Evolutionary conservation across 2,113 vertebrate species (phyloP).

Genomic region (Pelmatolapia mariae): DNA sequence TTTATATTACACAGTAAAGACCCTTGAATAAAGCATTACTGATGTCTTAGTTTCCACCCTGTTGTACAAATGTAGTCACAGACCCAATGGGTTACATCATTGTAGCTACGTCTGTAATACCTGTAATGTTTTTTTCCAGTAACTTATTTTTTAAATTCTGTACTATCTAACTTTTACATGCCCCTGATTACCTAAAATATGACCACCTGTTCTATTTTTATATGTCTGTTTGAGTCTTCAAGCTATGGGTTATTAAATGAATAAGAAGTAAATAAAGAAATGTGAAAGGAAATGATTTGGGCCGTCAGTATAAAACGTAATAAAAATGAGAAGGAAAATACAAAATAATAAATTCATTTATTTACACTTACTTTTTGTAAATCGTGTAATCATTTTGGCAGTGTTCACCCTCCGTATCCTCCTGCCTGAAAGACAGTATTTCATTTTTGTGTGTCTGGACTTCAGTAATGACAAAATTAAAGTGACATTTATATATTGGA

Average conservation of each 20-base stretch:
- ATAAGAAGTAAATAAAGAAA: background rate
- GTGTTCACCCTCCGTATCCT: background rate
- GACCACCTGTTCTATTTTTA: background rate
- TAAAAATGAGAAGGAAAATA: background rate
- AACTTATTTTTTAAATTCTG: background rate
- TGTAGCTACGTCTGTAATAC: background rate
- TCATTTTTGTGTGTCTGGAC: background rate
- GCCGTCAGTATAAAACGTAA: background rate
- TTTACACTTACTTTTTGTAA: background rate
- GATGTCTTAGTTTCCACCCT: background rate
- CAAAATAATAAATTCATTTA: background rate
- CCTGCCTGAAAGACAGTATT: background rate
- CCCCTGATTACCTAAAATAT: background rate
- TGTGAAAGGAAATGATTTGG: background rate
- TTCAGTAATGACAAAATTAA: background rate
- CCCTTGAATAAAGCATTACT: background rate
- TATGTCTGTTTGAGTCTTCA: background rate
- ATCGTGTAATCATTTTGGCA: fast-evolving
- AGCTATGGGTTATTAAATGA: background rate
- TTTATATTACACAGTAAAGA: background rate
- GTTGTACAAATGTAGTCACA: background rate
- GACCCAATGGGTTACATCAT: background rate
- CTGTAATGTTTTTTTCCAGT: background rate
- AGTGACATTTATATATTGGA: background rate
- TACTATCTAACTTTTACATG: fast-evolving